Percentiles rank a stretch among this genome's conserved stretches.
phyloP scores from a whole-genome alignment of 2,113 vertebrate species.

The Paramormyrops kingsleyae region DNA sequence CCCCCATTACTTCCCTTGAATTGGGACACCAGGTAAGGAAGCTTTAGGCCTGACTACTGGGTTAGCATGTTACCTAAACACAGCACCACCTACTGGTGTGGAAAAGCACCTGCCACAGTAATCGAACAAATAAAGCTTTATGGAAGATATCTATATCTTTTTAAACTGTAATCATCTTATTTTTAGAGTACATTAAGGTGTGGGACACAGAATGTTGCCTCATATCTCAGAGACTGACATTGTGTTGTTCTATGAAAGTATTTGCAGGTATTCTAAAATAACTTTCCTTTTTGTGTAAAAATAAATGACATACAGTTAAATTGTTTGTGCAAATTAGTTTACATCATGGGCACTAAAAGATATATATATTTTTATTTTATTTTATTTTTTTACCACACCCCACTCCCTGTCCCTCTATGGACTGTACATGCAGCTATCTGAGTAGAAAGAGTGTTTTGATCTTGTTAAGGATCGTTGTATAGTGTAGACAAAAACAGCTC shows the following conservation, averaged over 20 bases:
- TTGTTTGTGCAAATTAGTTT: background rate
- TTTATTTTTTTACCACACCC: background rate
- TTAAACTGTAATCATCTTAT: background rate
- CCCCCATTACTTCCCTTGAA: slow-evolving; percentile 70
- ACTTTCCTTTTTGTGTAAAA: background rate
- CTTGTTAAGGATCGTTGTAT: background rate
- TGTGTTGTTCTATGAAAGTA: background rate
- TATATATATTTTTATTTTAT: background rate
- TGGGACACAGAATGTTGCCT: background rate
- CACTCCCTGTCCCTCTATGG: background rate
- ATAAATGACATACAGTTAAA: background rate
- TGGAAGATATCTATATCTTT: background rate
- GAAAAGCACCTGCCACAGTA: background rate
- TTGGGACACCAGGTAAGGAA: slow-evolving; percentile 23
- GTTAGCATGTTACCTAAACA: slow-evolving; percentile 11
- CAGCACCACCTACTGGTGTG: background rate
- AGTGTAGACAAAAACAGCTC: slow-evolving; percentile 23
- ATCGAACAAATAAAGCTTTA: background rate
- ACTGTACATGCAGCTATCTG: background rate
- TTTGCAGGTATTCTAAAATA: background rate
- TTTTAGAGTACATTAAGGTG: background rate
- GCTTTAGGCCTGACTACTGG: background rate
- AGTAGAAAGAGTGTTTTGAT: background rate
- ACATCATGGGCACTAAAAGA: background rate
- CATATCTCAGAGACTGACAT: background rate